Percentiles rank a stretch among this genome's conserved stretches.
Evolutionary conservation across 2,888 invertebrate genomes (phyloP).

Genomic region (Cosmia pyralina): DNA sequence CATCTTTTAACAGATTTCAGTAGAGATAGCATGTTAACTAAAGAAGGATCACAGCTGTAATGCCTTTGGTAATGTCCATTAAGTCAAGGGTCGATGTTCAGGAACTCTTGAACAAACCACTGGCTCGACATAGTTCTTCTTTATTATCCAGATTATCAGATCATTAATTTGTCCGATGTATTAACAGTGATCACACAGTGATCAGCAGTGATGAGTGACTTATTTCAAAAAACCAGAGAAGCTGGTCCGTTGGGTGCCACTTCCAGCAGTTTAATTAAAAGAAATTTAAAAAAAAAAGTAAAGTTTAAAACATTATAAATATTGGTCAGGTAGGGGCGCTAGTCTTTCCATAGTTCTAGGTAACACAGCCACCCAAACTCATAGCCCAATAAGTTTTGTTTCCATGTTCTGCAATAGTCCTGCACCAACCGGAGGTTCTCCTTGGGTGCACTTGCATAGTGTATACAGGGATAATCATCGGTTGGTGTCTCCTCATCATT

Average conservation of each 20-base stretch:
- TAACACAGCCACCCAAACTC: too few relatives aligned
- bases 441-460: too few relatives aligned
- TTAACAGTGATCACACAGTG: background rate
- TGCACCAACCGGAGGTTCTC: too few relatives aligned
- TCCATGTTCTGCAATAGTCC: too few relatives aligned
- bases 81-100: background rate
- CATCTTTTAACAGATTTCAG: background rate
- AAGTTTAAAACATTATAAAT: rapidly evolving
- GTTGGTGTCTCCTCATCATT: too few relatives aligned
- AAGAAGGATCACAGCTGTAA: background rate
- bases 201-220: too few relatives aligned
- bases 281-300: background rate
- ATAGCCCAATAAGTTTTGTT: too few relatives aligned
- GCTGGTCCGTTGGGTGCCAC: rapidly evolving
- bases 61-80: background rate
- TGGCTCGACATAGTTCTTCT: background rate
- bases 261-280: background rate
- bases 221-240: background rate
- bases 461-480: too few relatives aligned
- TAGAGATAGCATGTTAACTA: background rate
- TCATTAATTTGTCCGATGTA: background rate
- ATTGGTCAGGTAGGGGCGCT: too few relatives aligned
- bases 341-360: too few relatives aligned
- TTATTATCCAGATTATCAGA: background rate
- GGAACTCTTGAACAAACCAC: background rate